phyloP scores from a whole-genome alignment of 2,888 invertebrate species.

The Chymomyza procnemis region DNA sequence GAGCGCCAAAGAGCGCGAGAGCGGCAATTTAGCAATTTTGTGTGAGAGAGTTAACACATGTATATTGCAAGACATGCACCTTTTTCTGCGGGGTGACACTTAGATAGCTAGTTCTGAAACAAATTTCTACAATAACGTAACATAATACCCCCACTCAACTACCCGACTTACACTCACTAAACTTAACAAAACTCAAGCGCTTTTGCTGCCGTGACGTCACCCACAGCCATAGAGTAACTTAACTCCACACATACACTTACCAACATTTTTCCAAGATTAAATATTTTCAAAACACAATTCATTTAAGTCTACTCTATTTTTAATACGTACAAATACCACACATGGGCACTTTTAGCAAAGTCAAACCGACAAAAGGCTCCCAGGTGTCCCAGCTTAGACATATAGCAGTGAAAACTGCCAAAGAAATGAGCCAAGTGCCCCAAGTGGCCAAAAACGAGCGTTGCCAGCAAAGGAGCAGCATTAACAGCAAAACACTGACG shows the following conservation, averaged over 20 bases:
- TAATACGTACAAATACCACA: not conserved
- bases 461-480: not conserved
- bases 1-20: too few species aligned
- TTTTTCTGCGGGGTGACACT: too few species aligned
- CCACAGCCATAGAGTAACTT: not conserved
- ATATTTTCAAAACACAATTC: not conserved
- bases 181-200: not conserved
- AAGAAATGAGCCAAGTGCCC: slow-evolving; percentile 3
- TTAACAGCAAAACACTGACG: slow-evolving; percentile 31
- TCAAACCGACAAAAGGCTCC: not conserved
- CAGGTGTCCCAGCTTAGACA: not conserved
- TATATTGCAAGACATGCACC: too few species aligned
- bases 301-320: not conserved
- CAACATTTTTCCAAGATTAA: not conserved
- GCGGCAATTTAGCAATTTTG: too few species aligned
- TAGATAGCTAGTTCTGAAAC: too few species aligned
- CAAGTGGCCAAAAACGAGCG: not conserved
- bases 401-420: not conserved
- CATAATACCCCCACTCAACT: too few species aligned
- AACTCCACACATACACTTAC: too few species aligned
- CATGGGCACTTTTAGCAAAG: not conserved
- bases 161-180: too few species aligned
- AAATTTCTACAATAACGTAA: too few species aligned
- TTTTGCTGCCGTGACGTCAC: not conserved
- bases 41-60: too few species aligned